Conservation (phyloP, 2,797 vertebrate genomes). For the Poeciliopsis infans region DNA sequence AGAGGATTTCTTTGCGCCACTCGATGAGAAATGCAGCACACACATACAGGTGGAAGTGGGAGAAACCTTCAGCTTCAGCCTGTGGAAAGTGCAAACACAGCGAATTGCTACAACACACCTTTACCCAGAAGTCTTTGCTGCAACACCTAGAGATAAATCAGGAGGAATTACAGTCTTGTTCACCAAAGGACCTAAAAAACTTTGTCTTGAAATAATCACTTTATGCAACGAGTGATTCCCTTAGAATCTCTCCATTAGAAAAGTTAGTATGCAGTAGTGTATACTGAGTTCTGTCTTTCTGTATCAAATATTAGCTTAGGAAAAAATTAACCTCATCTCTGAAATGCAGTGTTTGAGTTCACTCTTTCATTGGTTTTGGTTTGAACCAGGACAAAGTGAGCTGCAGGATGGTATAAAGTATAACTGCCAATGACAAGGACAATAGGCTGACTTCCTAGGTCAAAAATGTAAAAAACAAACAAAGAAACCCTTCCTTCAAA, state of each 20-base stretch:
- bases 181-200: too few relatives aligned
- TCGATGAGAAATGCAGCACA: constrained; percentile 98
- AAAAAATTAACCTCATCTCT: background rate
- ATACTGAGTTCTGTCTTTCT: background rate
- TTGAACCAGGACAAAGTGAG: background rate
- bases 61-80: constrained; percentile 97
- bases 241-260: too few relatives aligned
- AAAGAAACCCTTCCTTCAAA: too few relatives aligned
- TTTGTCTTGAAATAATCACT: too few relatives aligned
- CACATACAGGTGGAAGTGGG: constrained; percentile 97
- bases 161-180: background rate
- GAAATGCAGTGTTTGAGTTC: background rate
- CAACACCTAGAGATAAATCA: background rate
- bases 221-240: too few relatives aligned
- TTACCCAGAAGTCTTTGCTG: background rate
- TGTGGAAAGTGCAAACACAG: constrained; percentile 55
- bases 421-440: too few relatives aligned
- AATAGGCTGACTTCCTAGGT: too few relatives aligned
- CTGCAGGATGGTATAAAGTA: background rate
- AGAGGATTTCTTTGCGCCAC: constrained; percentile 97
- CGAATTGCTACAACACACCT: background rate
- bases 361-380: background rate
- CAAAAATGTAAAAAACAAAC: too few relatives aligned
- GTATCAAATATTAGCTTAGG: background rate
- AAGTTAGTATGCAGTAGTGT: background rate